phyloP scores from a whole-genome alignment of 2,888 invertebrate species.

The Dyspetes luteomarginatus region DNA sequence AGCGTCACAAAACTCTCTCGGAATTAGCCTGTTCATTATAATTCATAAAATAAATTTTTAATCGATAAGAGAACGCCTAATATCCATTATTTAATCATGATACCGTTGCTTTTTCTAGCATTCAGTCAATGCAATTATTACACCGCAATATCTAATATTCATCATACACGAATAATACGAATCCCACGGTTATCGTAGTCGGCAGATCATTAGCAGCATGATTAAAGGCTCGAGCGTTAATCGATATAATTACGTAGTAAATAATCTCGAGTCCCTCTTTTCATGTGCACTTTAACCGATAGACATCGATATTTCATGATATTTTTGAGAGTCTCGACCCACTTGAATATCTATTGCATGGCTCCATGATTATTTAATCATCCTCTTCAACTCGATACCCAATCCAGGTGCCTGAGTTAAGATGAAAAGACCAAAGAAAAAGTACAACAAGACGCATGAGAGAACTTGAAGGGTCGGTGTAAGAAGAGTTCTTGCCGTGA shows the following conservation, averaged over 20 bases:
- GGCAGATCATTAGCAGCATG: not conserved
- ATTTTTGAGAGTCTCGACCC: too few species aligned
- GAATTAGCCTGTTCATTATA: too few species aligned
- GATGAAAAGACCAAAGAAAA: not conserved
- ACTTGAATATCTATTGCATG: too few species aligned
- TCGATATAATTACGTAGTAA: not conserved
- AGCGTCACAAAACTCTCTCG: too few species aligned
- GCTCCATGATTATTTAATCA: too few species aligned
- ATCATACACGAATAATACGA: too few species aligned
- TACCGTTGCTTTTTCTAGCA: not conserved
- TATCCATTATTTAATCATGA: not conserved
- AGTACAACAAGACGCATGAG: constrained; percentile 35
- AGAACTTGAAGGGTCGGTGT: constrained; percentile 48
- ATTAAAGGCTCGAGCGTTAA: not conserved
- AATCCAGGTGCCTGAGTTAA: constrained; percentile 19
- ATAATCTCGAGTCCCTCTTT: not conserved
- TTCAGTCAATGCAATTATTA: too few species aligned
- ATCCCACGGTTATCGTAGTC: not conserved
- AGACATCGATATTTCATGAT: not conserved
- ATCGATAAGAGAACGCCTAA: too few species aligned
- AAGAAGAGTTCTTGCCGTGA: constrained; percentile 50
- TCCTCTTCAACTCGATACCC: too few species aligned
- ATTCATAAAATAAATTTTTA: too few species aligned
- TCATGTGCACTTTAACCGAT: not conserved
- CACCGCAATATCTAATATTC: too few species aligned